phyloP scores from a whole-genome alignment of 2,888 invertebrate species.

The Harpagoxenus sublaevis region DNA sequence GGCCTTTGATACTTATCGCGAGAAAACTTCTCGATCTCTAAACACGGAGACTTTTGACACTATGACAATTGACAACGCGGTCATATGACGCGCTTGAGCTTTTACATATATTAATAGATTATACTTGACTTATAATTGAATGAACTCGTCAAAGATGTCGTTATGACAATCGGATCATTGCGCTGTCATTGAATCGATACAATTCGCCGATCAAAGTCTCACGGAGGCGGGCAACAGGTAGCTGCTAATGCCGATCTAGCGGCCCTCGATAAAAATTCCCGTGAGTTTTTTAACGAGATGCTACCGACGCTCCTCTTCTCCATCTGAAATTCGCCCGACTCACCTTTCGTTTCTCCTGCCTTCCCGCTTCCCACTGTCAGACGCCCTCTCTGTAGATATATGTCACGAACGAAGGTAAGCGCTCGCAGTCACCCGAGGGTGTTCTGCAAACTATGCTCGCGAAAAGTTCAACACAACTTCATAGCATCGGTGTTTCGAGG shows the following conservation, averaged over 20 bases:
- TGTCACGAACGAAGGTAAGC: slow-evolving; percentile 81
- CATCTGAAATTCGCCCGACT: slow-evolving; percentile 33
- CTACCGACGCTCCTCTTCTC: slow-evolving; percentile 1
- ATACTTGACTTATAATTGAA: background rate
- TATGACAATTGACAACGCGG: background rate
- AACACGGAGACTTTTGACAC: background rate
- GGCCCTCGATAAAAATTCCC: slow-evolving; percentile 53
- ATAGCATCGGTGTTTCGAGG: slow-evolving; percentile 82
- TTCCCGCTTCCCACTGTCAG: slow-evolving; percentile 54
- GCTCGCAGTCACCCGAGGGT: slow-evolving; percentile 80
- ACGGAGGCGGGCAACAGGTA: slow-evolving; percentile 70
- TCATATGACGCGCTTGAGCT: background rate
- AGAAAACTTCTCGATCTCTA: background rate
- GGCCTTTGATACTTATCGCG: background rate
- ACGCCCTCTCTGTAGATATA: slow-evolving; percentile 70
- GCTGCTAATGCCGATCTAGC: slow-evolving; percentile 66
- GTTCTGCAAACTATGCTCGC: slow-evolving; percentile 84
- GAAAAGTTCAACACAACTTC: slow-evolving; percentile 86
- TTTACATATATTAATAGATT: background rate
- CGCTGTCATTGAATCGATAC: slow-evolving; percentile 22
- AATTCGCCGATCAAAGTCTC: slow-evolving; percentile 61
- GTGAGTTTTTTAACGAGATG: slow-evolving; percentile 38
- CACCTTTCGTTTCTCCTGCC: slow-evolving; percentile 21
- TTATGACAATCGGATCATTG: background rate
- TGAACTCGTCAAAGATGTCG: background rate